Evolutionary conservation across 2,113 vertebrate genomes (phyloP).

Genomic region (Corythoichthys haematopterus): DNA sequence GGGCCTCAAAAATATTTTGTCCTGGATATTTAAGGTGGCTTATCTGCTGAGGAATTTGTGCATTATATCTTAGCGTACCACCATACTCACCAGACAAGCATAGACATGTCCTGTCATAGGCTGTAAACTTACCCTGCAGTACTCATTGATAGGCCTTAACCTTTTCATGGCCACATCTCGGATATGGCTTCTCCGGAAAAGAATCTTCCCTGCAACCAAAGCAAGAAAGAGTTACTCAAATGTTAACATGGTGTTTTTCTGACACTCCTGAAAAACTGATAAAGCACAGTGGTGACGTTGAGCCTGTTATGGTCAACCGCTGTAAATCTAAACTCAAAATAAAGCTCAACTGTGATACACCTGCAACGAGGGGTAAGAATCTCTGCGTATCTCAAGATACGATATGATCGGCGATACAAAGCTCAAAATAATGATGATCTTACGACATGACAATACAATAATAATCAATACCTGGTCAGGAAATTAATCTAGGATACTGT

Average conservation of each 20-base stretch:
- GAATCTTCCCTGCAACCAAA: slow-evolving; percentile 86
- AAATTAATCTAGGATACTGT: too few species aligned
- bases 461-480: too few species aligned
- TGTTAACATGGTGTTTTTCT: background rate
- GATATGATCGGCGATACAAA: too few species aligned
- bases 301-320: too few species aligned
- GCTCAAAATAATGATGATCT: too few species aligned
- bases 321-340: background rate
- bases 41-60: background rate
- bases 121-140: slow-evolving; percentile 88
- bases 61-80: background rate
- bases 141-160: slow-evolving; percentile 92
- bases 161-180: slow-evolving; percentile 95
- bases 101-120: background rate
- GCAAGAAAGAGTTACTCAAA: slow-evolving; percentile 3
- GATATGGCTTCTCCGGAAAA: slow-evolving; percentile 94
- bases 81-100: background rate
- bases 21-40: background rate
- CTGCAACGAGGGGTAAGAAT: too few species aligned
- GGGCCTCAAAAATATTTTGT: background rate
- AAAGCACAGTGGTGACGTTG: too few species aligned
- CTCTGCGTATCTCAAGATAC: too few species aligned
- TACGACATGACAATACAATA: too few species aligned
- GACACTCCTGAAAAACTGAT: background rate
- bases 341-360: too few species aligned